Evolutionary conservation across 2,797 vertebrate genomes (phyloP), one percentile per base, ranked within the genome.

Genomic region (Lycodopsis pacificus): DNA sequence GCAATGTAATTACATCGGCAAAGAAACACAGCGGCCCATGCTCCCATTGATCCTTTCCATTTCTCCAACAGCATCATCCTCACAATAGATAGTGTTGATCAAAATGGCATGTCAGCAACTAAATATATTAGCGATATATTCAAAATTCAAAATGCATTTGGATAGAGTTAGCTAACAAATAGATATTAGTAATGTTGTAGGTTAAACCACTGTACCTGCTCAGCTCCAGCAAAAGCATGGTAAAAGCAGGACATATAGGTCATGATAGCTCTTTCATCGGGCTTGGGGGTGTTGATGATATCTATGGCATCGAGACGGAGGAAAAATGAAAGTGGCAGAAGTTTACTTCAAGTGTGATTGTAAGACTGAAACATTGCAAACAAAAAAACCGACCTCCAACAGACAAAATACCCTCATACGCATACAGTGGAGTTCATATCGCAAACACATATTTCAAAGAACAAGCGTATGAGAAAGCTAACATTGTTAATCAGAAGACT

Each of bases 231-330:
- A 91, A 99, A 99, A 84, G 98, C 98, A 77, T 99, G 98, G 92
- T 99, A 99, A 94, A 99, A 99, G 93, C 98, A 99, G 91, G 98
- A 99, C 54, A 99, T 96, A 48, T 99, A 99, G 85, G 98, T 99
- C 98, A 99, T 99, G 92, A 99, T 97, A 68, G 98, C 98, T 96
- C 97, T 96, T 92, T 99, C 98, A 79, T 99, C 98, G 0, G 98
- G 98, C 91, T 99, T 99, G 75, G 98, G 97, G 83, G 98, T 99
- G 93, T 97, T 99, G 91, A 99, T 96, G 94, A 99, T 99, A 94
- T 99, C 98, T 99, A 85, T 61, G 66, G 84, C 56, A 80, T 71
- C 20, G 30, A 77, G 71, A 79, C 73, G 84, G 83, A 85, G 25
- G 74, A 88, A 27, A 61, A 88, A 87, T 86, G 74, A 82, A 86